Base-by-base conservation (phyloP, 2,797 vertebrate genomes). In the Protosalanx chinensis region DNA sequence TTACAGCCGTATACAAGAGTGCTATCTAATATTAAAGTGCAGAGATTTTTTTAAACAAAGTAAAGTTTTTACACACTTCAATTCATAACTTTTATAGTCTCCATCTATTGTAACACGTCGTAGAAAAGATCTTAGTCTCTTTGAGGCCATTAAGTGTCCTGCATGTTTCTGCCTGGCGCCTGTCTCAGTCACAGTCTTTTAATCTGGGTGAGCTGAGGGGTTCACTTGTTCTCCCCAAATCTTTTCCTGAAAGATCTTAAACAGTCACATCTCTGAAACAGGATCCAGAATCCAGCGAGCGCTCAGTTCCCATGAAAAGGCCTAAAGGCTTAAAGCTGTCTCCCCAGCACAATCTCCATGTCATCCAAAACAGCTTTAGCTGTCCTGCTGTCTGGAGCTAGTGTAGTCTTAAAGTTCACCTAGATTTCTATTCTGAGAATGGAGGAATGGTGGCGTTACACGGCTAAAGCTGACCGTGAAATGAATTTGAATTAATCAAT, bases 291-390 rank as follows among this genome's bases (percentile, higher is more conserved):
- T 71, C n/a, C 20, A 70, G 78, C 58, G 71, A 64, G 79, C 72
- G 68, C 73, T 77, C 66, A 5, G 79, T 68, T 82, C 83, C 67
- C 75, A 73, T 74, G 77, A 76, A 84, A 85, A 77, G 68, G 77
- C 73, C n/a, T 87, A 84, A 86, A 88, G 68, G 84, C 81, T 85
- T 6, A n/a, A 46, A 81, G 81, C 81, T 74, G 76, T 87, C 83
- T 82, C 80, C 86, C 84, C 84, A 87, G 86, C 69, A 77, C 16
- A n/a, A 30, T 18, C 29, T 53, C 15, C 46, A 46, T 6, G 16
- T 53, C 65, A 66, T 64, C 72, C 72, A 74, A 70, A 72, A 78
- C 29, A 86, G 86, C 81, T 79, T 85, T 89, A 82, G 86, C 76
- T 71, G 74, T 82, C 81, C 73, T 72, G 71, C 75, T 67, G 76